phyloP scores from a whole-genome alignment of 2,888 invertebrate species.

The Stenotaenia linearis region DNA sequence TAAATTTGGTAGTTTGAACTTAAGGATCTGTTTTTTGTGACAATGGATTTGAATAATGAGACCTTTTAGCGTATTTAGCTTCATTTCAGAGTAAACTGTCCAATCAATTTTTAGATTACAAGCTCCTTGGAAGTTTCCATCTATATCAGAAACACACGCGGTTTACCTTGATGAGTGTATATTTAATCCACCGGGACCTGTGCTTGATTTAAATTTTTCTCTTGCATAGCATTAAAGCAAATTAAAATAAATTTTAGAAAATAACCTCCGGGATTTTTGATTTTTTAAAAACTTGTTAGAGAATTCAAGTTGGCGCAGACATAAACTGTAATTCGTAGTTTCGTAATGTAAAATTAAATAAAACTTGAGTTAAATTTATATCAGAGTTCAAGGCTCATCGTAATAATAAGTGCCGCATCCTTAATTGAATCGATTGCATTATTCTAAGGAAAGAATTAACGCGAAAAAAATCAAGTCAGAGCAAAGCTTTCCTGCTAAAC shows the following conservation, averaged over 20 bases:
- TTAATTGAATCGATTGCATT: too few species aligned
- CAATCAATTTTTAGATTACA: not conserved
- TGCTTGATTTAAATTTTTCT: not conserved
- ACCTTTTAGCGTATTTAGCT: not conserved
- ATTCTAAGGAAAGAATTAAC: too few species aligned
- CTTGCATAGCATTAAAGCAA: not conserved
- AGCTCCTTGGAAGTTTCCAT: not conserved
- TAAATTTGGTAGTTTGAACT: not conserved
- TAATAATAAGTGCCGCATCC: too few species aligned
- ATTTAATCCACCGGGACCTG: not conserved
- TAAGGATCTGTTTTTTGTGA: not conserved
- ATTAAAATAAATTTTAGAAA: too few species aligned
- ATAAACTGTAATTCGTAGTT: too few species aligned
- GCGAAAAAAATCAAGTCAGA: not conserved
- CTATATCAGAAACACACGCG: not conserved
- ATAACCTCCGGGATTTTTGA: too few species aligned
- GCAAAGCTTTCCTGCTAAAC: not conserved
- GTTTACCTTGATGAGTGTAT: not conserved
- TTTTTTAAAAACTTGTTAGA: too few species aligned
- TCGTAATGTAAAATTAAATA: too few species aligned
- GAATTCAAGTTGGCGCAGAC: too few species aligned
- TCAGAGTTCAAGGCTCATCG: too few species aligned
- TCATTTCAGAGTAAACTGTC: not conserved
- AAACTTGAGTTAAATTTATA: too few species aligned
- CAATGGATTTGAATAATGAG: not conserved